A percentile compares a stretch with the other conserved stretches of the same genome.
These are phyloP conservation scores for Drosophila chauvacae DNA, from an alignment of 1,140 invertebrate genomes.

Conservation along the genomic window DNA sequence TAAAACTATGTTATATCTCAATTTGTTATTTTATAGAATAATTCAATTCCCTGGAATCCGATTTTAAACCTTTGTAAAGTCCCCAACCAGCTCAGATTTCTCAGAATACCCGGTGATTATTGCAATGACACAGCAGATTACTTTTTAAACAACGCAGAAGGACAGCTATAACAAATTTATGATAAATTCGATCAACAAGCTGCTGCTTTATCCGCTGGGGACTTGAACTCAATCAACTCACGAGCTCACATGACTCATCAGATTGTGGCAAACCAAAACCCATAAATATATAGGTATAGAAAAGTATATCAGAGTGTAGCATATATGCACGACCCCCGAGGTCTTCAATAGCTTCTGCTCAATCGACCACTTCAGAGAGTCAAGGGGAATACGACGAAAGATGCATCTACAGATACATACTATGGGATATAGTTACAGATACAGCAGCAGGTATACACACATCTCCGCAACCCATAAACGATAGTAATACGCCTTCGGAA, in stretches of 20 bases:
- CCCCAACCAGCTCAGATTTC: slow-evolving; percentile 3
- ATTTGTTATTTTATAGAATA: not conserved
- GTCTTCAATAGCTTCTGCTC: slow-evolving; percentile 46
- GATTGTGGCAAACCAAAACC: slow-evolving; percentile 6
- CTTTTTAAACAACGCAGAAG: not conserved
- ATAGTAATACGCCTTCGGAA: slow-evolving; percentile 67
- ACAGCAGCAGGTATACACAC: slow-evolving; percentile 10
- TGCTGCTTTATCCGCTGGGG: slow-evolving; percentile 5
- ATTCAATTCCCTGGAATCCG: not conserved
- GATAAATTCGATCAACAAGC: slow-evolving; percentile 35
- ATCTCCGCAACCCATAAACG: slow-evolving; percentile 10
- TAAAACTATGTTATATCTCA: too few species aligned
- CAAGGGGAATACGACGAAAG: slow-evolving; percentile 44
- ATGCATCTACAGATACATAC: slow-evolving; percentile 16
- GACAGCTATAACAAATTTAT: slow-evolving; percentile 27
- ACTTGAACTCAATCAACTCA: slow-evolving; percentile 7
- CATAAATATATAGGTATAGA: slow-evolving; percentile 9
- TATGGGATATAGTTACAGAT: slow-evolving; percentile 5
- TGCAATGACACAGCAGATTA: slow-evolving; percentile 11
- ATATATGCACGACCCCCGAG: slow-evolving; percentile 38
- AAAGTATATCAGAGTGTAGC: slow-evolving; percentile 16
- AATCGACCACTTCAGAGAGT: slow-evolving; percentile 57
- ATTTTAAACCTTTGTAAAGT: not conserved
- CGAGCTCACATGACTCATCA: slow-evolving; percentile 59
- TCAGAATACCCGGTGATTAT: slow-evolving; percentile 5